Percentiles rank a stretch among this genome's conserved stretches.
These are phyloP conservation scores for Leptobrachium ailaonicum DNA, from an alignment of 2,113 vertebrate species.

Conservation along the genomic window DNA sequence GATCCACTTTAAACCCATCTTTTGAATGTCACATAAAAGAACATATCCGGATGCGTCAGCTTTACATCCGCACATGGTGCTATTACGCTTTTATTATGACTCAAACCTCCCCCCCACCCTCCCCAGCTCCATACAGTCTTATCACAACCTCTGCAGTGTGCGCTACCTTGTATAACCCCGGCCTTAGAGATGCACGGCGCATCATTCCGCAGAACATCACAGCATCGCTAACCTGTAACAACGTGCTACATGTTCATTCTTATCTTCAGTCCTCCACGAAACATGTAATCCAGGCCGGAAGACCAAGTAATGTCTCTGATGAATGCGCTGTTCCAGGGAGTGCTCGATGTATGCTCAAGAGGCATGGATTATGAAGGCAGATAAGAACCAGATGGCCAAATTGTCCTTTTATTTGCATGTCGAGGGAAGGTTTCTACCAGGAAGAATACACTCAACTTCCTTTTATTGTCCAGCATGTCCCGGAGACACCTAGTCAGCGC, in stretches of 20 bases:
- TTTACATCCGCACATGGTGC: neutral
- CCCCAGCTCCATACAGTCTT: neutral
- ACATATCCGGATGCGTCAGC: neutral
- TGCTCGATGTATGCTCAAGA: neutral
- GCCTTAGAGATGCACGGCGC: neutral
- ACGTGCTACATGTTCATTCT: neutral
- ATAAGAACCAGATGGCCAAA: too few species aligned
- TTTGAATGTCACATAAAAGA: neutral
- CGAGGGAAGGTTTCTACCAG: too few species aligned
- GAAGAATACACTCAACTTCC: too few species aligned
- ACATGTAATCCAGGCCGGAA: conserved; percentile 4
- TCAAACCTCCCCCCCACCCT: neutral
- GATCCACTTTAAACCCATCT: too few species aligned
- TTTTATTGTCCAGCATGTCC: too few species aligned
- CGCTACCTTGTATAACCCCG: neutral
- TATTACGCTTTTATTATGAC: neutral
- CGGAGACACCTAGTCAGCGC: too few species aligned
- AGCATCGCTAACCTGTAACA: neutral
- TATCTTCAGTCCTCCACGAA: neutral
- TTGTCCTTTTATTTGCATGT: too few species aligned
- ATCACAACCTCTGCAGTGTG: neutral
- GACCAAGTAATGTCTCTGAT: neutral
- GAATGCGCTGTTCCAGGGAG: neutral
- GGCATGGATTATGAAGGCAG: too few species aligned
- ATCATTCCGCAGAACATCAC: neutral